Evolutionary conservation across 2,113 vertebrate species (phyloP).

Genomic region (Tragelaphus scriptus): DNA sequence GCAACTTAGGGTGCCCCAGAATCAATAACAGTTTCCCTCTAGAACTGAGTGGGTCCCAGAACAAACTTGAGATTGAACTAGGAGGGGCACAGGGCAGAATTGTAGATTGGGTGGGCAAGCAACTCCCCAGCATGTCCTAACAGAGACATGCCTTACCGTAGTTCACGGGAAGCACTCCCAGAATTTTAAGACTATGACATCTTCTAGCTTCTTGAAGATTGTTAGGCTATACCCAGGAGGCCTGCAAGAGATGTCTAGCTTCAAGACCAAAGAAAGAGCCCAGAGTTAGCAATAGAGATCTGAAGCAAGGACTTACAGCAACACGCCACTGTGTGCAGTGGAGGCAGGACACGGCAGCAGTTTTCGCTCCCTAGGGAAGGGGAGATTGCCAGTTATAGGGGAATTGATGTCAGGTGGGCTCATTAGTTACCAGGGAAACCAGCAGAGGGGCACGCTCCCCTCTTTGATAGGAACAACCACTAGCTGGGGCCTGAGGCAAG

Average conservation of each 20-base stretch:
- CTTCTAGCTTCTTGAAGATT: background rate
- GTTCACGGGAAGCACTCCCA: rapidly evolving
- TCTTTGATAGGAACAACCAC: background rate
- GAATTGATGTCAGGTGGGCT: background rate
- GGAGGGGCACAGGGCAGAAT: background rate
- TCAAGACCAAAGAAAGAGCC: background rate
- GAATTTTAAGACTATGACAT: background rate
- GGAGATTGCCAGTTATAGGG: background rate
- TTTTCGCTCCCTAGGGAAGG: background rate
- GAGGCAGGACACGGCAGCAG: background rate
- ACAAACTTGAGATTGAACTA: background rate
- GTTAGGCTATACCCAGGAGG: background rate
- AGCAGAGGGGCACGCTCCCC: background rate
- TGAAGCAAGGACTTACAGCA: background rate
- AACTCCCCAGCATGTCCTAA: background rate
- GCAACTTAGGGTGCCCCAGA: background rate
- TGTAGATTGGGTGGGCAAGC: background rate
- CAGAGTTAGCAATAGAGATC: background rate
- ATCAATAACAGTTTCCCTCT: background rate
- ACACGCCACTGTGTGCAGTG: background rate
- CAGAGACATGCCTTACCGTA: too few relatives aligned
- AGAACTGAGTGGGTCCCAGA: background rate
- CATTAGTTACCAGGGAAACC: background rate
- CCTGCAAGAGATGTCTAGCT: background rate
- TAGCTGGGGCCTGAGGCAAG: background rate